Percentiles rank a stretch among this genome's conserved stretches.
Evolutionary conservation across 2,797 vertebrate genomes (phyloP).

Genomic region (Coendou prehensilis): DNA sequence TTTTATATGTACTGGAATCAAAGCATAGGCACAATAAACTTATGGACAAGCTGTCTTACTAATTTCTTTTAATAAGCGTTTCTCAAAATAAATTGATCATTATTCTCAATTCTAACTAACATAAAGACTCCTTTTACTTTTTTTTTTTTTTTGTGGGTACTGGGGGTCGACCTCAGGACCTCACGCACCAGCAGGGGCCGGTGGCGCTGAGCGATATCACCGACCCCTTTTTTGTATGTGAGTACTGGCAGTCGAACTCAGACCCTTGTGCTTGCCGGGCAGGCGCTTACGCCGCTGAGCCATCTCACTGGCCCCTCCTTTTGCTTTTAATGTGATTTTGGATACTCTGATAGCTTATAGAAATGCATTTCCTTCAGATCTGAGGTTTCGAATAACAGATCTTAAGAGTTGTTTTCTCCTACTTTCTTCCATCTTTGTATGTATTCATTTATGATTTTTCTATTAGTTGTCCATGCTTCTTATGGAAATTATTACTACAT

Average conservation of each 20-base stretch:
- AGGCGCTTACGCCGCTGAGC: too few relatives aligned
- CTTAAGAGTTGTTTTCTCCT: not conserved
- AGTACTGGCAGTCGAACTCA: too few relatives aligned
- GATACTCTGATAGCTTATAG: not conserved
- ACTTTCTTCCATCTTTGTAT: not conserved
- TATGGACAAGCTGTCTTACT: not conserved
- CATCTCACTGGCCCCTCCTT: not conserved
- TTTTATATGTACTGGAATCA: not conserved
- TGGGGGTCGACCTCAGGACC: too few relatives aligned
- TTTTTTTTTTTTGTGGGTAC: not conserved
- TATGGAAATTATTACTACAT: not conserved
- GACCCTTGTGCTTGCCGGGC: too few relatives aligned
- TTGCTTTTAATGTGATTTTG: not conserved
- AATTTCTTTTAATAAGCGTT: not conserved
- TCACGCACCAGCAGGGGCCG: too few relatives aligned
- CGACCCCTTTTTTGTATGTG: too few relatives aligned
- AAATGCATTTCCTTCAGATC: not conserved
- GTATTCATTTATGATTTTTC: not conserved
- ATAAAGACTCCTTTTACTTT: not conserved
- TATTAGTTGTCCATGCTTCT: not conserved
- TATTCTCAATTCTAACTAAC: not conserved
- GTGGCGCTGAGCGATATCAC: too few relatives aligned
- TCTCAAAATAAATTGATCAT: not conserved
- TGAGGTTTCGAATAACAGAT: not conserved
- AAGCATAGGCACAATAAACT: not conserved